Percentiles rank a stretch among this genome's conserved stretches.
These are phyloP conservation scores for Pseudomugil tenellus DNA, from an alignment of 2,797 vertebrate genomes.

Conservation along the genomic window DNA sequence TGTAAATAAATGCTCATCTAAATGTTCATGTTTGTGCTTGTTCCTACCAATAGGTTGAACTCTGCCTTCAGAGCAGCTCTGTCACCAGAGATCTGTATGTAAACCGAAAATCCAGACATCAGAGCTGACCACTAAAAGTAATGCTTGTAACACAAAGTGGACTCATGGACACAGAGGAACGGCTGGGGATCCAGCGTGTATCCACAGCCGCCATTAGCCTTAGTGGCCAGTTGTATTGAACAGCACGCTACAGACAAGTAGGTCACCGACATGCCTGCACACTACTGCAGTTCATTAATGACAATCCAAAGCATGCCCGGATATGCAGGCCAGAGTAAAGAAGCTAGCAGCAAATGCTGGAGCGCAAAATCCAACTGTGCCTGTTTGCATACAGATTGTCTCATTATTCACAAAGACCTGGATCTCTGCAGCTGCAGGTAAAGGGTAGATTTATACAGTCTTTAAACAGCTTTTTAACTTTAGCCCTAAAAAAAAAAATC, in stretches of 20 bases:
- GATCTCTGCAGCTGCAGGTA: neutral
- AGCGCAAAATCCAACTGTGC: constrained; percentile 3
- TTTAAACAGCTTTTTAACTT: neutral
- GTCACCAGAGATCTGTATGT: constrained; percentile 20
- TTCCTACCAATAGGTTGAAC: neutral
- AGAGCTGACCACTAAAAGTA: constrained; percentile 32
- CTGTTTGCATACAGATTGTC: neutral
- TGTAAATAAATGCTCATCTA: no score
- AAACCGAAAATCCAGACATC: constrained; percentile 23
- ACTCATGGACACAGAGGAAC: neutral
- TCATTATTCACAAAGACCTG: neutral
- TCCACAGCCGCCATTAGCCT: constrained; percentile 43
- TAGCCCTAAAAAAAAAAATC: neutral
- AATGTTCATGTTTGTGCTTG: neutral
- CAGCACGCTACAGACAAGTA: constrained; percentile 15
- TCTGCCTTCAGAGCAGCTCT: neutral
- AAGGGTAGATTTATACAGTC: neutral
- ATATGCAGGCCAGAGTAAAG: neutral
- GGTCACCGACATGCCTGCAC: constrained; percentile 27
- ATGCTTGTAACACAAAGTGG: constrained; percentile 23
- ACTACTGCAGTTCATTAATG: constrained; percentile 25
- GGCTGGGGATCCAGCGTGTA: constrained; percentile 2
- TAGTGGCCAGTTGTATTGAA: constrained; percentile 31
- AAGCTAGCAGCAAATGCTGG: neutral
- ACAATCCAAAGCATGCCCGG: constrained; percentile 16